Evolutionary conservation across 2,113 vertebrate genomes (phyloP), one percentile per base, ranked within the genome.

Genomic region (Regulus satrapa): DNA sequence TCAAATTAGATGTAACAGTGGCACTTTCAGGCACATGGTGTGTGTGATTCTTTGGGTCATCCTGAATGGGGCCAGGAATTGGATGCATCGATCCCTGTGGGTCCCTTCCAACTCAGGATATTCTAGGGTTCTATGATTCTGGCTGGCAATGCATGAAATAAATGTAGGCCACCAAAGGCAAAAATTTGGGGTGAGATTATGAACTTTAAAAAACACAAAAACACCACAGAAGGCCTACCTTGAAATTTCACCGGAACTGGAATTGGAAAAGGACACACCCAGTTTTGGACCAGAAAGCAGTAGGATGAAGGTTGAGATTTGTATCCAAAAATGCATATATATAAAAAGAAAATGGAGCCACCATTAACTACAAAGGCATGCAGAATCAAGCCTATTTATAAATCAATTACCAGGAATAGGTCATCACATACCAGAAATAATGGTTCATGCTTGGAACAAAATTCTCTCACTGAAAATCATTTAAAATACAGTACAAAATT

Each of bases 151-250:
- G 6, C 7, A 83, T 29, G 4, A 88, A 76, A 80, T 36, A 58
- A 66, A 49, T 8, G 16, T 34, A 14, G 8, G 10, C 32, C 34
- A 67, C 4, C 3, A 34, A 81, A 89, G 19, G 16, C 26, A 82
- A 92, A 85, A 81, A 14, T 56, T 2, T 3, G 5, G 18, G 14
- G 6, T 61, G 4, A 61, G 10, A 75, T 49, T 54, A 69, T 18
- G 3, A 52, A 56, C 13, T 48, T 28, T 1, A 34, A 64, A 63
- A 31, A 25, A 1, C 8, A 52, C 3, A 55, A 36, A 20, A 20
- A 40, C n/a, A 18, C 2, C 0, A 0, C 10, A 79, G 23, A 0
- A 74, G 6, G 29, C 6, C 3, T 29, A 21, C 43, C 43, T 72
- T 51, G 55, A 76, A 73, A 56, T 43, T 43, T 54, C 31, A 88